These are phyloP conservation scores for Ephestia elutella DNA, from an alignment of 1,140 invertebrate species.

Conservation along the genomic window DNA sequence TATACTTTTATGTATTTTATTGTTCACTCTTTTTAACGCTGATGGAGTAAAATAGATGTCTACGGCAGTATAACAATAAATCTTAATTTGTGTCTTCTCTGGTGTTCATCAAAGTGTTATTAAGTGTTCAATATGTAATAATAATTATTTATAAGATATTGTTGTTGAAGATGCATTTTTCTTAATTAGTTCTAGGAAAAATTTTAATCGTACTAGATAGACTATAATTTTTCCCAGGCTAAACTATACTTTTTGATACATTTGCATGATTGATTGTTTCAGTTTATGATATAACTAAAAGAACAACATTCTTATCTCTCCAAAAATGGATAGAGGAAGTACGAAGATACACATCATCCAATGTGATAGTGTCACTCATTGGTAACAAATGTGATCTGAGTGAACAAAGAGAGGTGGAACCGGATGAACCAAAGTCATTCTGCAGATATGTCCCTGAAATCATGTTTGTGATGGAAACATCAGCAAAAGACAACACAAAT, in stretches of 20 bases:
- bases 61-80: too few species aligned
- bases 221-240: too few species aligned
- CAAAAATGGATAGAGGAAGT: conserved; percentile 97
- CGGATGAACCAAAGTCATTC: conserved; percentile 87
- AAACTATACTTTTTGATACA: too few species aligned
- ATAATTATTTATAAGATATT: too few species aligned
- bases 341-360: conserved; percentile 90
- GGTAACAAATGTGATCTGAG: conserved; percentile 95
- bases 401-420: conserved; percentile 86
- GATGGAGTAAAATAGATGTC: too few species aligned
- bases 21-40: conserved; percentile 6
- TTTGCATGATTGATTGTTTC: conserved; percentile 39
- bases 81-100: too few species aligned
- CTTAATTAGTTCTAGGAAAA: too few species aligned
- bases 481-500: conserved; percentile 95
- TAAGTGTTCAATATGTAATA: too few species aligned
- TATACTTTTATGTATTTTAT: background rate
- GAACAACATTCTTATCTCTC: conserved; percentile 90
- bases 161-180: too few species aligned
- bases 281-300: conserved; percentile 96
- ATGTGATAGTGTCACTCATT: conserved; percentile 91
- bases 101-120: too few species aligned
- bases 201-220: too few species aligned
- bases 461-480: conserved; percentile 89
- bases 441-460: conserved; percentile 90